Conservation (phyloP, 2,888 invertebrate genomes). For the Metellina segmentata region DNA sequence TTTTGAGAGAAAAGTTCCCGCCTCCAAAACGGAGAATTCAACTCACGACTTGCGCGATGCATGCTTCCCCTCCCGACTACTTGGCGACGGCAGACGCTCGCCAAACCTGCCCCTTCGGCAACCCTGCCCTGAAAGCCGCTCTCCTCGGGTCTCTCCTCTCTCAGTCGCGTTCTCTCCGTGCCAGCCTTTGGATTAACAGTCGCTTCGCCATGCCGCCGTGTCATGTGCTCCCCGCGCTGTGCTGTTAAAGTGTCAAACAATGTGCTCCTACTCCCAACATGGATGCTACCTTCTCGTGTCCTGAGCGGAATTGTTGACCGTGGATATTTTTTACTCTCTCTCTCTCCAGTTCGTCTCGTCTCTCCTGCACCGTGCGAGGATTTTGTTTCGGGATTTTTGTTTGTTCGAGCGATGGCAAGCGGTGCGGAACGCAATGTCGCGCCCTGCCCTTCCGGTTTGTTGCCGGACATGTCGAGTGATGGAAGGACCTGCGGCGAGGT, state of each 20-base stretch:
- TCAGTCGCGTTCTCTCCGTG: constrained; percentile 44
- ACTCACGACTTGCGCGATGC: neutral
- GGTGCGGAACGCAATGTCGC: constrained; percentile 63
- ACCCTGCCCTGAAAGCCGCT: constrained; percentile 45
- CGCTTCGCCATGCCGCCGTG: neutral
- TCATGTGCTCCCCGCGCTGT: neutral
- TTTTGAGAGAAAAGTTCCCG: no score
- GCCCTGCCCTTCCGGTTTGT: constrained; percentile 70
- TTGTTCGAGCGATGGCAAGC: constrained; percentile 45
- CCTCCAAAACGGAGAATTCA: neutral
- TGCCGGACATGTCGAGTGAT: constrained; percentile 60
- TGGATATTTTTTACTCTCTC: neutral
- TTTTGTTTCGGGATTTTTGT: constrained; percentile 13
- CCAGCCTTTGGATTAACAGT: constrained; percentile 39
- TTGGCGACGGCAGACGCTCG: neutral
- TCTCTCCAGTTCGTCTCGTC: neutral
- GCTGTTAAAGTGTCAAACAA: neutral
- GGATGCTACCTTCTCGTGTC: neutral
- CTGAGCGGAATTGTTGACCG: neutral
- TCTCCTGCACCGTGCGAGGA: neutral
- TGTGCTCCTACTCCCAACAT: neutral
- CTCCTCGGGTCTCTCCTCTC: neutral
- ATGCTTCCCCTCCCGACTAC: neutral
- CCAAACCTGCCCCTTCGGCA: constrained; percentile 49
- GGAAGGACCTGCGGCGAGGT: constrained; percentile 56